Evolutionary conservation across 2,888 invertebrate species (phyloP).

Genomic region (Coelinius sp.): DNA sequence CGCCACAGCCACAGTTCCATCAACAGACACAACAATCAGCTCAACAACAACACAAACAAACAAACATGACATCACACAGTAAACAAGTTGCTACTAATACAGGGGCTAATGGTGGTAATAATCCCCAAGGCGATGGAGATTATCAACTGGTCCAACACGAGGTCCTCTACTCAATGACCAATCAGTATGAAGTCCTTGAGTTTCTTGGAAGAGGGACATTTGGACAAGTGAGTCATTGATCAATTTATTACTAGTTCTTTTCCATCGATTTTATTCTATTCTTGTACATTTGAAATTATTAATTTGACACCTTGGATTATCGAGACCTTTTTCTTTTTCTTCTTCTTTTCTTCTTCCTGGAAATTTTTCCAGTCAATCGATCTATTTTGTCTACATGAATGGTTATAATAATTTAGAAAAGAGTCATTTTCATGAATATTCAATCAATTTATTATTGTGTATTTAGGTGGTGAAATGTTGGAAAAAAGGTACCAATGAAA

Average conservation of each 20-base stretch:
- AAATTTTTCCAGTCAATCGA: too few species aligned
- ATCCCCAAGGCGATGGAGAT: slow-evolving; percentile 87
- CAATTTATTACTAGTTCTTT: neutral
- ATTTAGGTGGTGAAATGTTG: slow-evolving; percentile 98
- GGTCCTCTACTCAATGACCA: slow-evolving; percentile 96
- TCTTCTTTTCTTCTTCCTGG: too few species aligned
- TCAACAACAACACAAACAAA: slow-evolving; percentile 72
- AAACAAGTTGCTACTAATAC: slow-evolving; percentile 86
- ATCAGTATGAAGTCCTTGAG: slow-evolving; percentile 96
- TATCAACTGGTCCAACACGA: slow-evolving; percentile 99
- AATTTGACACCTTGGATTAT: too few species aligned
- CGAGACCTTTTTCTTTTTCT: too few species aligned
- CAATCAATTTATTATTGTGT: slow-evolving; percentile 14
- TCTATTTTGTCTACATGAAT: too few species aligned
- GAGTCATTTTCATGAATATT: neutral
- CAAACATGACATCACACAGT: slow-evolving; percentile 85
- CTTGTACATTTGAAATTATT: neutral
- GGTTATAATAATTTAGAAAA: neutral
- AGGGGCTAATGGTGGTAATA: slow-evolving; percentile 75
- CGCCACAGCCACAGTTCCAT: slow-evolving; percentile 62
- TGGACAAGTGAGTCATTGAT: slow-evolving; percentile 77
- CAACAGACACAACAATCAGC: slow-evolving; percentile 72
- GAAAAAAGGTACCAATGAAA: slow-evolving; percentile 99
- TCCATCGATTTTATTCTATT: neutral
- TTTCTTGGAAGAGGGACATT: slow-evolving; percentile 99